These are phyloP conservation scores for Bombus fervidus DNA, from an alignment of 1,140 invertebrate genomes.

Conservation along the genomic window DNA sequence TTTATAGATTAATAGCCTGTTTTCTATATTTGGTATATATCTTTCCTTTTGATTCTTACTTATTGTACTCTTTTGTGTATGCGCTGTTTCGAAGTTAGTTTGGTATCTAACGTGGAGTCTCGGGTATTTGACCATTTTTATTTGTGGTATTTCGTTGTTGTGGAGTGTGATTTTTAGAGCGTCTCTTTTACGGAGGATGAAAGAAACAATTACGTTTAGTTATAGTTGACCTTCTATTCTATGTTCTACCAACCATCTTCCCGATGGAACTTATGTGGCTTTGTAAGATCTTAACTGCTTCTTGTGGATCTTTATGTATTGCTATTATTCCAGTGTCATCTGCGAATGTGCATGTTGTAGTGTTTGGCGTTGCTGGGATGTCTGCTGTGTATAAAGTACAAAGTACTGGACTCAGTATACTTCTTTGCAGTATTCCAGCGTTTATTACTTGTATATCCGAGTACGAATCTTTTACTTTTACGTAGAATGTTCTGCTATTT, in stretches of 20 bases:
- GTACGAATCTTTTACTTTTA: not conserved
- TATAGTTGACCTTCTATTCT: slow-evolving; percentile 1
- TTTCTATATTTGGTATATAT: no score
- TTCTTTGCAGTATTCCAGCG: not conserved
- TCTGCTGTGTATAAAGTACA: not conserved
- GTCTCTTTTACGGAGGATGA: no score
- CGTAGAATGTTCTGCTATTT: not conserved
- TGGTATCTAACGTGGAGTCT: no score
- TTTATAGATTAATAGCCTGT: no score
- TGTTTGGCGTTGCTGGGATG: not conserved
- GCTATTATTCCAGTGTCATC: not conserved
- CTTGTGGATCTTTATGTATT: not conserved
- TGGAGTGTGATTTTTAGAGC: no score
- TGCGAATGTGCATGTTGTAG: not conserved
- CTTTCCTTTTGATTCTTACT: no score
- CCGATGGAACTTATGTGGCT: not conserved
- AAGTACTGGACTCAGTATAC: not conserved
- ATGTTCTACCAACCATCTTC: not conserved
- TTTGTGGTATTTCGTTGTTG: no score
- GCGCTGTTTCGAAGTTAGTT: no score
- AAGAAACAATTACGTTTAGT: not conserved
- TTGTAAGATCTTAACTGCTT: not conserved
- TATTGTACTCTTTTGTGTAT: no score
- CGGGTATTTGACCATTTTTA: no score
- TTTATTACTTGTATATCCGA: not conserved